Base-by-base conservation (phyloP, 2,888 invertebrate species). In the Theristus sp. region DNA sequence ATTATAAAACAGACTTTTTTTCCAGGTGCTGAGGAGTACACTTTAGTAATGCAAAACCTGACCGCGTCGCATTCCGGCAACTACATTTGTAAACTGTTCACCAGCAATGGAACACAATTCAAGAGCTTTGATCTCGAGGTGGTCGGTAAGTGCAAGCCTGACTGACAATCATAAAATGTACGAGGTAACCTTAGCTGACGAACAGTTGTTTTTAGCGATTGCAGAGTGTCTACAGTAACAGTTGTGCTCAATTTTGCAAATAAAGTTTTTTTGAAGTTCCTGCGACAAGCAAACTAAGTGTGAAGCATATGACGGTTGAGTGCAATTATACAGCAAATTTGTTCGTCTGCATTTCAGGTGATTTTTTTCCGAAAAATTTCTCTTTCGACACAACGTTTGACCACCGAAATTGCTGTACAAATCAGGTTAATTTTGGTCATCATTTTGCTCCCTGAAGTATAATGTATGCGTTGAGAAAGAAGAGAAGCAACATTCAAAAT, bases 371-470 rank as follows among this genome's bases (percentile, higher is more conserved):
- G 13, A 10, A 17, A 49, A 49, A 49, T n/a, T 49, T 49, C 49
- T 20, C 20, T 17, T 49, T 49, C 24, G 49, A 49, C 20, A 49
- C 49, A 3, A 17, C 20, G 20, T 49, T 49, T n/a, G 24, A 24
- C n/a, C 49, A 49, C n/a, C 3, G 3, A n/a, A n/a, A 49, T 17
- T 49, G 49, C 49, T 49, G 56, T 65, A 65, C 26, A 60, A 75
- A 76, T 84, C 66, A 88, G 88, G 71, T 88, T 88, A 69, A 38
- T 38, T 38, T 38, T 38, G 38, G 38, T 38, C 38, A 38, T 17
- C 17, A 38, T 38, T n/a, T n/a, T n/a, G n/a, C n/a, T n/a, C n/a
- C n/a, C n/a, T n/a, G n/a, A n/a, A n/a, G n/a, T n/a, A n/a, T n/a
- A n/a, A n/a, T n/a, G n/a, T n/a, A n/a, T n/a, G n/a, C n/a, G n/a